Evolutionary conservation across 2,113 vertebrate genomes (phyloP).

Genomic region (Cricetomys ansorgei): DNA sequence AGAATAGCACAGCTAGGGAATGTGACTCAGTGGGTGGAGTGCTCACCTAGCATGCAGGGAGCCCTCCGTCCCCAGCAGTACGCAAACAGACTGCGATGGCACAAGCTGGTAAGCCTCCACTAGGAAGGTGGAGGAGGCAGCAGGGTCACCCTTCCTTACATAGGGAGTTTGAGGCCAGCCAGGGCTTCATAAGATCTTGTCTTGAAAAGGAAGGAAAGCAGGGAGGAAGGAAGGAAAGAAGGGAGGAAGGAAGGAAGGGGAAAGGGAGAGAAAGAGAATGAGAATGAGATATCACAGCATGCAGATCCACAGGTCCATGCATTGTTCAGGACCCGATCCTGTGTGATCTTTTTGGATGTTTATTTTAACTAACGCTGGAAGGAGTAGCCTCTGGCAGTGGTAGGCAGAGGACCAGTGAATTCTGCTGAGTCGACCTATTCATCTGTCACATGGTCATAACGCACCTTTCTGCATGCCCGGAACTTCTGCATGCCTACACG

Average conservation of each 20-base stretch:
- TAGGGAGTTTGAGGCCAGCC: neutral
- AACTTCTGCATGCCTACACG: neutral
- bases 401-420: neutral
- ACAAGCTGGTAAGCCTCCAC: neutral
- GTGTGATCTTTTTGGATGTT: neutral
- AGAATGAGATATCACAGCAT: neutral
- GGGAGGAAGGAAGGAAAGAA: too few relatives aligned
- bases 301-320: fast-evolving
- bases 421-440: fast-evolving
- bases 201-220: neutral
- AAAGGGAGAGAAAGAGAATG: neutral
- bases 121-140: neutral
- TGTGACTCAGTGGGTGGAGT: neutral
- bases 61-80: too few relatives aligned
- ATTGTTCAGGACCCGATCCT: neutral
- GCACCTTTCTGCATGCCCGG: constrained; percentile 16
- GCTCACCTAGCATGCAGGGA: neutral
- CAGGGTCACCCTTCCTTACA: neutral
- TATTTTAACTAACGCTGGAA: neutral
- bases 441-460: neutral
- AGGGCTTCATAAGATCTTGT: neutral
- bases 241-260: neutral
- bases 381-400: neutral
- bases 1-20: neutral
- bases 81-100: neutral